Percentiles rank a stretch among this genome's conserved stretches.
Evolutionary conservation across 2,797 vertebrate genomes (phyloP).

Genomic region (Sebastolobus alascanus): DNA sequence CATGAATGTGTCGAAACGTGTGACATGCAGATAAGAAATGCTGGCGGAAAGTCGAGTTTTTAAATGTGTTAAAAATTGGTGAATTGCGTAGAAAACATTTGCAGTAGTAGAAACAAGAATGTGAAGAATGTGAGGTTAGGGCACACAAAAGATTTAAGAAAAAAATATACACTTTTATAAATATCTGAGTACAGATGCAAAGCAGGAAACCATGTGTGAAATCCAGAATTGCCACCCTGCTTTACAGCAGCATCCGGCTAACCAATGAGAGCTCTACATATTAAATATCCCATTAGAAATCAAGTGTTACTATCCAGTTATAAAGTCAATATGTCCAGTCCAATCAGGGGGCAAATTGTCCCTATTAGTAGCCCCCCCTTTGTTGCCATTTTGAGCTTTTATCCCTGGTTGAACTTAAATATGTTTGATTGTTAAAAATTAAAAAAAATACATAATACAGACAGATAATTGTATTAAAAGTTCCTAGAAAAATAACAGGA

Average conservation of each 20-base stretch:
- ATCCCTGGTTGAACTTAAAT: not conserved
- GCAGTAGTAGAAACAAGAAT: not conserved
- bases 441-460: too few relatives aligned
- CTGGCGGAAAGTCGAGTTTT: not conserved
- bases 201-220: not conserved
- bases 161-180: not conserved
- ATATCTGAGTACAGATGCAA: not conserved
- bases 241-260: not conserved
- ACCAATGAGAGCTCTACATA: not conserved
- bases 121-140: too few relatives aligned
- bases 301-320: not conserved
- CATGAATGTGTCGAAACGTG: conserved; percentile 18
- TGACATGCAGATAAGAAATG: not conserved
- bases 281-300: not conserved
- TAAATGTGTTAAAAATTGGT: not conserved
- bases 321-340: not conserved
- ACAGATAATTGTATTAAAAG: too few relatives aligned
- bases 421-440: too few relatives aligned
- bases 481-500: too few relatives aligned
- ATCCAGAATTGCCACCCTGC: not conserved
- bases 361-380: too few relatives aligned
- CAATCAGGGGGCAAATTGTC: not conserved
- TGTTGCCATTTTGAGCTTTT: not conserved
- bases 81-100: not conserved
- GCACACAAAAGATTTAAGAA: not conserved